Evolutionary conservation across 2,113 vertebrate species (phyloP), one percentile per base, ranked within the genome.

Genomic region (Vireo altiloquus): DNA sequence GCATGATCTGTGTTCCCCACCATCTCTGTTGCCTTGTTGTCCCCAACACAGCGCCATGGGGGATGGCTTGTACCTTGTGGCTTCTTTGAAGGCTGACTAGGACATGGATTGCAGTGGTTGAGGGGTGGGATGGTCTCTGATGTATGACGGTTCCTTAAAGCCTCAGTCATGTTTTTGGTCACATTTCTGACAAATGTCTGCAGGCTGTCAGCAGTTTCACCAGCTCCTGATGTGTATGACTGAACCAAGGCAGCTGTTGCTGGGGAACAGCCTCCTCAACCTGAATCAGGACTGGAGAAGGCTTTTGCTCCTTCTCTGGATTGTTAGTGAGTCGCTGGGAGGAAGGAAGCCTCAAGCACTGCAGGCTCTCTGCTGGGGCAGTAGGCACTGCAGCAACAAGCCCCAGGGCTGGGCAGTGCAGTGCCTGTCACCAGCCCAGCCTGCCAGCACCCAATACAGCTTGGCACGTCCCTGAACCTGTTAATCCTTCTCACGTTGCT

Each of bases 41-140:
- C 61, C 40, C 33, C 1, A 17, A 44, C 3, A 2, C 25, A 40
- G 50, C 0, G 0, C 35, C 0, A 0, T 2, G 2, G 30, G 31
- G 25, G 21, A 31, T 61, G 59, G 19, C 60, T 66, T 65, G 42
- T 17, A 50, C 57, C 21, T 63, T 3, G 2, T 42, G 30, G 39
- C 56, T 33, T 82, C 47, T 78, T 49, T 40, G 33, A 23, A 52
- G 52, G 60, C 15, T 54, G 60, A 15, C 47, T 47, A 35, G 3
- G 68, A 72, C 8, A 22, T 42, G 17, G 35, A 63, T 37, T 15
- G 14, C 40, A 77, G 31, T 56, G 35, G 2, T 3, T 77, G 79
- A 11, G 18, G 17, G 4, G 4, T 15, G 40, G 2, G 47, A 17
- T 42, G 44, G 44, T 17, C 28, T 14, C 82, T 65, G 50, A n/a